Percentiles rank a stretch among this genome's conserved stretches.
phyloP scores from a whole-genome alignment of 2,797 vertebrate species.

The Pelodytes ibericus region DNA sequence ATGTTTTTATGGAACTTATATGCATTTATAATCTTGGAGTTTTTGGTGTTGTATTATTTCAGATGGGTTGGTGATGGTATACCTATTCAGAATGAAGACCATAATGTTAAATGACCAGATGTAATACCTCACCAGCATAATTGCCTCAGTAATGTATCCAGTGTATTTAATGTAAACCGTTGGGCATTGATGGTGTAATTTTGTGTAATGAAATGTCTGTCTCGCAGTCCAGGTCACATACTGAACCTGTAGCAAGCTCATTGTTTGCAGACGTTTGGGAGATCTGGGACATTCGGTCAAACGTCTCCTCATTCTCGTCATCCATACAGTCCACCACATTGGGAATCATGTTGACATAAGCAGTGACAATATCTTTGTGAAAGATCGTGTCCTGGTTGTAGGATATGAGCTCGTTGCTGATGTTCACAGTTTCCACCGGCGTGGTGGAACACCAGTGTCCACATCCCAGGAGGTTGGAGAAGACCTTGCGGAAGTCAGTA shows the following conservation, averaged over 20 bases:
- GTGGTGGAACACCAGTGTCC: slow-evolving; percentile 78
- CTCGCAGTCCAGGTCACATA: slow-evolving; percentile 83
- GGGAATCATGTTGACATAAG: slow-evolving; percentile 86
- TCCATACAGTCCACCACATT: slow-evolving; percentile 78
- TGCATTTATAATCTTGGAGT: too few relatives aligned
- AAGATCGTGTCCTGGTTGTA: slow-evolving; percentile 86
- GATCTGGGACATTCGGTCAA: slow-evolving; percentile 77
- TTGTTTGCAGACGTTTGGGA: slow-evolving; percentile 77
- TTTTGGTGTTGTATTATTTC: too few relatives aligned
- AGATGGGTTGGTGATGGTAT: too few relatives aligned
- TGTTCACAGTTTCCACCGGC: slow-evolving; percentile 85
- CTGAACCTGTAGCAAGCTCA: slow-evolving; percentile 76
- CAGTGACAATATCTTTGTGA: slow-evolving; percentile 80
- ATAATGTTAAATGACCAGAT: too few relatives aligned
- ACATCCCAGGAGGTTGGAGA: slow-evolving; percentile 87
- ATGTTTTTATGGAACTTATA: too few relatives aligned
- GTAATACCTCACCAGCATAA: too few relatives aligned
- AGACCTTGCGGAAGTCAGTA: slow-evolving; percentile 90
- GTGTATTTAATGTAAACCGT: slow-evolving; percentile 77
- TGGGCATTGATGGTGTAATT: slow-evolving; percentile 82
- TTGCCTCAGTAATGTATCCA: not conserved
- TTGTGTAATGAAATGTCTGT: slow-evolving; percentile 82
- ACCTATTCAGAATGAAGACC: too few relatives aligned
- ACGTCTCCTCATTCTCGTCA: slow-evolving; percentile 75
- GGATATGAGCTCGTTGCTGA: slow-evolving; percentile 91